These are phyloP conservation scores for Eriosoma lanigerum DNA, from an alignment of 1,140 invertebrate species.

Conservation along the genomic window DNA sequence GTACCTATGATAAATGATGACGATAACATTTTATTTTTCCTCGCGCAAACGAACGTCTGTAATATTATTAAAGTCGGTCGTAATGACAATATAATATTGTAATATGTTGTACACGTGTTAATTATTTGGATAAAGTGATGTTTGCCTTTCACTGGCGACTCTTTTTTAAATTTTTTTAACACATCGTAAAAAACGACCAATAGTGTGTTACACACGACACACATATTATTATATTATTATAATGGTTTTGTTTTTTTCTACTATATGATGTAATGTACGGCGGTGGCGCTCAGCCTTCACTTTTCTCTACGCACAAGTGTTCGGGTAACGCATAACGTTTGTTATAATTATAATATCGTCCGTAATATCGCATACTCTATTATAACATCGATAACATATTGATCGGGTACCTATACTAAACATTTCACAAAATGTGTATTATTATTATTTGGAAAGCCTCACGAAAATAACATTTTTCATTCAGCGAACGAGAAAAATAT, in stretches of 20 bases:
- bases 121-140: too few relatives aligned
- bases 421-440: too few relatives aligned
- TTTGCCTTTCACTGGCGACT: background rate
- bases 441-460: too few relatives aligned
- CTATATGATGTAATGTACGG: background rate
- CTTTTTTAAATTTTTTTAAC: background rate
- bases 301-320: background rate
- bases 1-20: too few relatives aligned
- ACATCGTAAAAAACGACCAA: background rate
- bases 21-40: background rate
- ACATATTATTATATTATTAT: background rate
- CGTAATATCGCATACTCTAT: too few relatives aligned
- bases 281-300: conserved; percentile 8
- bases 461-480: too few relatives aligned
- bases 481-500: too few relatives aligned
- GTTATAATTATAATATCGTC: too few relatives aligned
- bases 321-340: too few relatives aligned
- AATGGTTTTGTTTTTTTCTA: background rate
- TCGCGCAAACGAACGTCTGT: background rate
- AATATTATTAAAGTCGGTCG: background rate
- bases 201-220: background rate
- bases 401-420: too few relatives aligned
- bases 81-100: background rate
- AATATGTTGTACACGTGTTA: background rate
- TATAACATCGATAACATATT: too few relatives aligned